phyloP scores from a whole-genome alignment of 23 tunicate genomes.

The Ciona savignyi region DNA sequence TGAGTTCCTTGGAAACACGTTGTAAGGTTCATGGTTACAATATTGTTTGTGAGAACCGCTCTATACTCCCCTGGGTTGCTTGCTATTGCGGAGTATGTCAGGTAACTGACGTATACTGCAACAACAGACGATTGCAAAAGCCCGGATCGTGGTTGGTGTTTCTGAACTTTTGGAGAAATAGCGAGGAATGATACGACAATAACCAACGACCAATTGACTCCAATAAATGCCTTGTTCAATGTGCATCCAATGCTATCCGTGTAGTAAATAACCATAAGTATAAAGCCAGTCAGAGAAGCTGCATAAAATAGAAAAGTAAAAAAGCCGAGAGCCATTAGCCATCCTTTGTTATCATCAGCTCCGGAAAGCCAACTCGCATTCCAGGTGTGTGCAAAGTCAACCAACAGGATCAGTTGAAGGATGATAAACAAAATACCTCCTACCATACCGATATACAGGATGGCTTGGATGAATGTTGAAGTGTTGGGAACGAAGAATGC shows the following conservation, averaged over 20 bases:
- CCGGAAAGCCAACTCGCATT: constrained; percentile 72
- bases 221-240: constrained; percentile 73
- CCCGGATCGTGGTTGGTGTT: constrained; percentile 76
- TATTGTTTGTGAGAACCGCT: background rate
- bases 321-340: constrained; percentile 20
- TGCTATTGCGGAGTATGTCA: constrained; percentile 92
- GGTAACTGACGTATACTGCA: constrained; percentile 62
- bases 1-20: constrained; percentile 45
- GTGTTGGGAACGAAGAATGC: constrained; percentile 87
- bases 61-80: constrained; percentile 54
- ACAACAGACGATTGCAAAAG: constrained; percentile 84
- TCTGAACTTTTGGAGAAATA: constrained; percentile 78
- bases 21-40: background rate
- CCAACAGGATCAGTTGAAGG: constrained; percentile 77
- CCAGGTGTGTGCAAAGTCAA: constrained; percentile 91
- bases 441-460: constrained; percentile 71
- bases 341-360: constrained; percentile 35
- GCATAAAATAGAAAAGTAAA: constrained; percentile 33
- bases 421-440: constrained; percentile 86
- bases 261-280: constrained; percentile 32
- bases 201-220: constrained; percentile 55
- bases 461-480: constrained; percentile 30
- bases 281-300: constrained; percentile 24
- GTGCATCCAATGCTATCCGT: constrained; percentile 54
- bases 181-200: constrained; percentile 67